Base-by-base conservation (phyloP, 2,888 invertebrate species). In the Sialis lutaria region DNA sequence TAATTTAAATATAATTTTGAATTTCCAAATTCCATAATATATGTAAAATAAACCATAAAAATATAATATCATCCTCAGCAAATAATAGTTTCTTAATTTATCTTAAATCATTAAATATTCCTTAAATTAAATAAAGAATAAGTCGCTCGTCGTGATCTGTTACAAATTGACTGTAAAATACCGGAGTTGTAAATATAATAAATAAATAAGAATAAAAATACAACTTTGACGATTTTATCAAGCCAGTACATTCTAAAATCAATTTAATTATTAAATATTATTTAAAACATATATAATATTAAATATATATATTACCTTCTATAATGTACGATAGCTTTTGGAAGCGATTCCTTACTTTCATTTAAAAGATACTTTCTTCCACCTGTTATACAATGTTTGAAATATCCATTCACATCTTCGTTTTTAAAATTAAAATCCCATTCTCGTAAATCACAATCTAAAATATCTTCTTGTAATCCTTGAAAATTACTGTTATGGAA, bases 401-500 rank as follows among this genome's bases (percentile, higher is more conserved):
- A 73, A 50, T 65, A 78, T 0, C 64, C 58, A 1, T 62, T 60
- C 55, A 71, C 64, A 45, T 82, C 70, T 0, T 78, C 56, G 10
- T 66, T 58, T 6, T 70, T 67, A 8, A 77, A 60, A 6, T 75
- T 70, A 54, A 73, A 82, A 48, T 70, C 72, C 57, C 83, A 87
- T 2, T 66, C 59, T 10, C 71, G 60, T 12, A 53, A 50, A 49
- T 79, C 81, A 10, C 61, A 57, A 0, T 63, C 59, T 42, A 70
- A 66, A 35, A 82, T 56, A 1, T 60, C 56, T 0, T 67, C 60
- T 34, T 75, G 67, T n/a, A 83, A 64, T 1, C 57, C 58, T 4
- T 72, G 53, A 46, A 77, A 67, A 53, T 82, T 82, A 0, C 68
- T 59, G 53, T 84, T 85, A 42, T 65, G 61, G 56, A 90, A 89